phyloP scores from a whole-genome alignment of 2,113 vertebrate species.

The Progne subis region DNA sequence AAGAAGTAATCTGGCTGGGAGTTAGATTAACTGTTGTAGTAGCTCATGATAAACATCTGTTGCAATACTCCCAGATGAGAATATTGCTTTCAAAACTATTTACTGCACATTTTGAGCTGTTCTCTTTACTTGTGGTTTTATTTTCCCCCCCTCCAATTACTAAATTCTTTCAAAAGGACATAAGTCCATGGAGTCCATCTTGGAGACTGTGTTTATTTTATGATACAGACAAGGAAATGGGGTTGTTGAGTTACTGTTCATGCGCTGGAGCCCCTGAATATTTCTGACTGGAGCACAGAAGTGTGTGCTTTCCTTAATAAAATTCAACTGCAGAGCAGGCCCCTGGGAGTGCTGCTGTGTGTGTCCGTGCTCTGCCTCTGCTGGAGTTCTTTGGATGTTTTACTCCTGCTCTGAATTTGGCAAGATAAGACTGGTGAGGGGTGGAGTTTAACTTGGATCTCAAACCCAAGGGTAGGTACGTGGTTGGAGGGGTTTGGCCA shows the following conservation, averaged over 20 bases:
- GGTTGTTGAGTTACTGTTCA: background rate
- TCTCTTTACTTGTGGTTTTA: background rate
- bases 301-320: background rate
- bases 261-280: background rate
- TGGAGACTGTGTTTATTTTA: background rate
- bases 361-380: background rate
- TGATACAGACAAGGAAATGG: background rate
- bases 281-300: background rate
- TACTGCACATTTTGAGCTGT: background rate
- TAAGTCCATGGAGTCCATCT: background rate
- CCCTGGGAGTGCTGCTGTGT: background rate
- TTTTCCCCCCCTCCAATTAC: background rate
- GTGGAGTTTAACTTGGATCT: background rate
- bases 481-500: background rate
- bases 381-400: background rate
- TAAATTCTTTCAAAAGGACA: background rate
- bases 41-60: constrained; percentile 57
- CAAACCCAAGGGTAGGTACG: background rate
- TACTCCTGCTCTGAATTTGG: background rate
- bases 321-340: background rate
- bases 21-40: constrained; percentile 38
- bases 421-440: background rate
- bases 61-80: constrained; percentile 42
- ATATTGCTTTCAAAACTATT: constrained; percentile 38
- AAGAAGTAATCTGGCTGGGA: constrained; percentile 10